These are phyloP conservation scores for Spongilla lacustris DNA, from an alignment of 37 sponge, comb jelly and placozoan species.

Conservation along the genomic window DNA sequence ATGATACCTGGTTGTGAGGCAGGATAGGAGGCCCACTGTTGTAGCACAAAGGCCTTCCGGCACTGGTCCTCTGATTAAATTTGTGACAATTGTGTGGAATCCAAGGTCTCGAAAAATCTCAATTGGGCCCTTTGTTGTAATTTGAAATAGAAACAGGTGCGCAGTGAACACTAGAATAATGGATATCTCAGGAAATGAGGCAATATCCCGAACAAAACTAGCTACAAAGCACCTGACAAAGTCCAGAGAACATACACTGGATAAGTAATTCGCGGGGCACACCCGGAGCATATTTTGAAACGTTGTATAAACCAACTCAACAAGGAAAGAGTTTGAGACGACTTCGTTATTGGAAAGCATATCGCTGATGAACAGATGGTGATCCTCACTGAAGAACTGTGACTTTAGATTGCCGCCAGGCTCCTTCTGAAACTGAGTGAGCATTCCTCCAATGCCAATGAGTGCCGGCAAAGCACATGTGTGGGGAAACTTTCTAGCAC, in stretches of 20 bases:
- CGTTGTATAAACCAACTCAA: constrained; percentile 41
- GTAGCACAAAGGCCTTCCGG: not conserved
- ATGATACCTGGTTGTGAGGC: constrained; percentile 30
- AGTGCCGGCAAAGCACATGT: constrained; percentile 14
- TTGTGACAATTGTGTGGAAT: constrained; percentile 29
- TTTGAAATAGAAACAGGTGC: constrained; percentile 42
- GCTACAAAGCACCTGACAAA: constrained; percentile 34
- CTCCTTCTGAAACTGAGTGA: not conserved
- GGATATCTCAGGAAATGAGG: constrained; percentile 4
- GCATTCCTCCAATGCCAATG: constrained; percentile 26
- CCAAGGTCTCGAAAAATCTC: constrained; percentile 9
- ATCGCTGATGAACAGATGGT: constrained; percentile 44
- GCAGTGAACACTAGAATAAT: constrained; percentile 16
- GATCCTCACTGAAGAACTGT: constrained; percentile 18
- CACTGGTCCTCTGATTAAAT: not conserved
- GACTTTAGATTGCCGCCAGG: not conserved
- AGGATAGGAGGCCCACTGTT: constrained; percentile 30
- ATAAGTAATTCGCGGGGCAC: not conserved
- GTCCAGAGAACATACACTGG: constrained; percentile 9
- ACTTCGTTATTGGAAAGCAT: constrained; percentile 39
- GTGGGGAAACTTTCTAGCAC: constrained; percentile 22
- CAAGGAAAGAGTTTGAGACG: not conserved
- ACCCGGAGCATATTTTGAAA: constrained; percentile 33
- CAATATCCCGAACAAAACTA: constrained; percentile 31
- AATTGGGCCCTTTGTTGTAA: constrained; percentile 18